Conservation (phyloP, 2,888 invertebrate species). For the Lasioglossum pauxillum region DNA sequence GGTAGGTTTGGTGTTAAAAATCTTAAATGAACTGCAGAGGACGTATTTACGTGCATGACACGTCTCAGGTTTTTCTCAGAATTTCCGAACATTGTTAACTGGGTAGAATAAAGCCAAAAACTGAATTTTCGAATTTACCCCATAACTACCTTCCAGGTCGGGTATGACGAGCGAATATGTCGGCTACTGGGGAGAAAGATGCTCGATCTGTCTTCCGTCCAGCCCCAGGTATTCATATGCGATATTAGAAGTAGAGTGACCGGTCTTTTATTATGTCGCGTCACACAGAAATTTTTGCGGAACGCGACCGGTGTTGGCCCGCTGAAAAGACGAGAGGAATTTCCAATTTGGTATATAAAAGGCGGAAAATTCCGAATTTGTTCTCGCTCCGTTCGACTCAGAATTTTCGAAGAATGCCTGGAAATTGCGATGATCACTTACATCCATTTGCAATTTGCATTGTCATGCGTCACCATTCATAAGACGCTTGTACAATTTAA, state of each 20-base stretch:
- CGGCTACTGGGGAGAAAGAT: constrained; percentile 6
- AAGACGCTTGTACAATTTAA: neutral
- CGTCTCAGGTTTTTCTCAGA: no score
- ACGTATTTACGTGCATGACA: no score
- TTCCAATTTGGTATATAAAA: neutral
- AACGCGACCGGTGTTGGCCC: neutral
- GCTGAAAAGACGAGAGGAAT: constrained; percentile 10
- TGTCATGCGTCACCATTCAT: neutral
- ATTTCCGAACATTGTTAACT: no score
- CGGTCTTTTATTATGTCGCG: constrained; percentile 51
- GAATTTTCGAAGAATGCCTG: neutral
- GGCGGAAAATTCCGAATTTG: neutral
- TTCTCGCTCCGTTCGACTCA: neutral
- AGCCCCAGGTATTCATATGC: constrained; percentile 48
- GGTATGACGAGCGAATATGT: constrained; percentile 32
- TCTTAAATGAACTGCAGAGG: no score
- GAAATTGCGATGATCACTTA: neutral
- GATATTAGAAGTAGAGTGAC: constrained; percentile 60
- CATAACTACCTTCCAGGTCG: no score
- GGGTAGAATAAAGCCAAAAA: no score
- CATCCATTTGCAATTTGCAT: neutral
- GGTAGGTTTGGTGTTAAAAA: no score
- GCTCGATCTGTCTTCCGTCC: constrained; percentile 55
- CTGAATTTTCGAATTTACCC: no score
- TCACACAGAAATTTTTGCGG: constrained; percentile 32